Conservation (phyloP, 1,140 invertebrate species). For the Vanessa atalanta region DNA sequence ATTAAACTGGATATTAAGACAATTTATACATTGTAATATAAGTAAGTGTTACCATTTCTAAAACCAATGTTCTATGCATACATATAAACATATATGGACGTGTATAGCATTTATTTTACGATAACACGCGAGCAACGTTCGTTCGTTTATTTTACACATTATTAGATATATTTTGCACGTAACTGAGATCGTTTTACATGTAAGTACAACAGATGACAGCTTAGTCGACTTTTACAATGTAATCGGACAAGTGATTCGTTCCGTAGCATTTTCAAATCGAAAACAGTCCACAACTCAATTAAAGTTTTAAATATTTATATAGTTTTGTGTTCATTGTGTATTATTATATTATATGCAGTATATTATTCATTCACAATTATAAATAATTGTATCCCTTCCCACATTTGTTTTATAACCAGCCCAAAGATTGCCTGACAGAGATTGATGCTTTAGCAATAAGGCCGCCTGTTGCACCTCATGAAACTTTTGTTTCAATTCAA, state of each 20-base stretch:
- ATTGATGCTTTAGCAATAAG: too few species aligned
- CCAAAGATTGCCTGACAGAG: too few species aligned
- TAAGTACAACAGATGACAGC: neutral
- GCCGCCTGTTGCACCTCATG: too few species aligned
- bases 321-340: too few species aligned
- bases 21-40: neutral
- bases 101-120: neutral
- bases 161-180: constrained; percentile 1
- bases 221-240: neutral
- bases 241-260: neutral
- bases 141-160: constrained; percentile 7
- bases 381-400: too few species aligned
- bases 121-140: constrained; percentile 1
- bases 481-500: too few species aligned
- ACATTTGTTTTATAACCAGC: too few species aligned
- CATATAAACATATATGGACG: constrained; percentile 1
- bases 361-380: too few species aligned
- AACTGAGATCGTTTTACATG: neutral
- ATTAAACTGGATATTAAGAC: neutral
- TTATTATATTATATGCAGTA: too few species aligned
- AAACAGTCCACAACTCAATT: too few species aligned
- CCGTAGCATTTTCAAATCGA: too few species aligned
- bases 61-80: neutral
- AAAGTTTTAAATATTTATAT: too few species aligned
- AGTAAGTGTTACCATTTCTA: neutral